A percentile compares a stretch with the other conserved stretches of the same genome.
phyloP scores from a whole-genome alignment of 2,888 invertebrate species.

The Schrankia costaestrigalis region DNA sequence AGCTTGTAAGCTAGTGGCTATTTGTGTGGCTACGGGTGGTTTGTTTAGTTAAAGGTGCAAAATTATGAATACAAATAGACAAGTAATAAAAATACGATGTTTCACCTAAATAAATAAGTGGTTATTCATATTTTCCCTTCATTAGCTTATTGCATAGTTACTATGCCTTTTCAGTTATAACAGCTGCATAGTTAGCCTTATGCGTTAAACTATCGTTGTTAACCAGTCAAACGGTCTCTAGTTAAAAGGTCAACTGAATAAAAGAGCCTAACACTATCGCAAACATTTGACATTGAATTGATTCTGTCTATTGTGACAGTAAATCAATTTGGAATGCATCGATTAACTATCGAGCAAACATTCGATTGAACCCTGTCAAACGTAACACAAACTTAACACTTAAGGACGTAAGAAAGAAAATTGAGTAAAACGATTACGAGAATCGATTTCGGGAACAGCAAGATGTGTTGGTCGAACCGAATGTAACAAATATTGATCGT shows the following conservation, averaged over 20 bases:
- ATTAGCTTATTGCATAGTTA: too few relatives aligned
- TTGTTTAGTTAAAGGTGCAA: too few relatives aligned
- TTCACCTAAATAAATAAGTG: too few relatives aligned
- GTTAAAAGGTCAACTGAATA: conserved; percentile 59
- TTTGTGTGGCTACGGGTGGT: too few relatives aligned
- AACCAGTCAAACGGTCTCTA: conserved; percentile 34
- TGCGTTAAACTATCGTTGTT: conserved; percentile 47
- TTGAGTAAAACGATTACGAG: conserved; percentile 19
- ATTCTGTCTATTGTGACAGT: conserved; percentile 71
- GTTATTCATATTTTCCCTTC: too few relatives aligned
- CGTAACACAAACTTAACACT: conserved; percentile 14
- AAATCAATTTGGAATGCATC: conserved; percentile 67
- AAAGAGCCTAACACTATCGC: conserved; percentile 59
- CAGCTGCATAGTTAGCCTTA: conserved; percentile 43
- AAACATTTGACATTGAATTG: conserved; percentile 67
- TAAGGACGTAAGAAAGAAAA: conserved; percentile 29
- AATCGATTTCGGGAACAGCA: conserved; percentile 37
- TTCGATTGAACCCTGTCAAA: background rate
- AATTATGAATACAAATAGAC: too few relatives aligned
- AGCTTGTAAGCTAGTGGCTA: too few relatives aligned
- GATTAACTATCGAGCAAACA: conserved; percentile 22
- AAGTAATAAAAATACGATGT: too few relatives aligned
- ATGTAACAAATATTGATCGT: conserved; percentile 76
- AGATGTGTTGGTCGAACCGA: conserved; percentile 53
- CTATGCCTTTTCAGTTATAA: conserved; percentile 37